Base-by-base conservation (phyloP, 1,140 invertebrate species). In the Physella acuta region DNA sequence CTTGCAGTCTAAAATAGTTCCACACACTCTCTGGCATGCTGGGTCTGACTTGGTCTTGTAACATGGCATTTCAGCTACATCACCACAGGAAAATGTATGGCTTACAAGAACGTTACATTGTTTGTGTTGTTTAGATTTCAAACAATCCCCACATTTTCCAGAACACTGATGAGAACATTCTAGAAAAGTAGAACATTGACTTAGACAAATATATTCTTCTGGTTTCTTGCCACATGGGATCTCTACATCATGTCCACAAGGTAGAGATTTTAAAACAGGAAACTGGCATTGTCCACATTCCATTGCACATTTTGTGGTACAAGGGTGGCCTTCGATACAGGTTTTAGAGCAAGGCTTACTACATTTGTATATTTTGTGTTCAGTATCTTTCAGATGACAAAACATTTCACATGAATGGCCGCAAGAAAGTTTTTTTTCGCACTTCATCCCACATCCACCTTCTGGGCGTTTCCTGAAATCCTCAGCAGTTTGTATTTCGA, bases 201-300 rank as follows among this genome's bases (percentile, higher is more conserved):
- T 33, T 0, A 17, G n/a, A 73, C 84, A 85, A 5, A 51, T 34
- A 5, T 24, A 37, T 28, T 88, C 88, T 75, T 89, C 88, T 8
- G 71, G 76, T 76, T 90, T 91, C 76, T 34, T 34, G 34, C 1
- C 16, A 58, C 73, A 74, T 5, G 59, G 51, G 24, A 68, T 61
- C 17, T 8, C 49, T 37, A 60, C 58, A 8, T 17, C 16, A 67
- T 76, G 75, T 1, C 73, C 71, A 71, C 75, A 76, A n/a, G n/a
- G n/a, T 44, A 94, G 87, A 53, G 92, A 84, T 84, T 94, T 94
- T 53, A 89, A 85, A 55, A 87, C 89, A n/a, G 86, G 87, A 16
- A 94, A 80, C 84, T 93, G 93, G 5, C 93, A 73, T 1, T 63
- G 28, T n/a, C n/a, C n/a, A 93, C 89, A 52, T 87, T 88, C 24